phyloP scores from a whole-genome alignment of 2,888 invertebrate species.

The Cephus sareptanus region DNA sequence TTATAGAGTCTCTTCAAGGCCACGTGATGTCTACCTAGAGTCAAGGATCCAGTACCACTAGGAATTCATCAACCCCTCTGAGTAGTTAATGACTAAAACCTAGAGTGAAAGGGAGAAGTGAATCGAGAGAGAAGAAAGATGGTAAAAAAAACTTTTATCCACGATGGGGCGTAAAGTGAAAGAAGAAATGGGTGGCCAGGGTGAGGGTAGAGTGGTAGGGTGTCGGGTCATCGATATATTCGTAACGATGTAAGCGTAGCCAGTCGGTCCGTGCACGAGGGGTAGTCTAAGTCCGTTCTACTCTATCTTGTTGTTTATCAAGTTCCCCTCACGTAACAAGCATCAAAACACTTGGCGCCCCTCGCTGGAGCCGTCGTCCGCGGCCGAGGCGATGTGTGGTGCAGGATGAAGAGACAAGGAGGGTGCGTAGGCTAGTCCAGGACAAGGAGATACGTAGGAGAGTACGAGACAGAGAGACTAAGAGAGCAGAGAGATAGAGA shows the following conservation, averaged over 20 bases:
- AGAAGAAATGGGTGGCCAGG: background rate
- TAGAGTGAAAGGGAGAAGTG: background rate
- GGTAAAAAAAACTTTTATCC: background rate
- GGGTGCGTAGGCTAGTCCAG: background rate
- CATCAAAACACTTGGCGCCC: slow-evolving; percentile 60
- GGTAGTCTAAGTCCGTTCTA: slow-evolving; percentile 1
- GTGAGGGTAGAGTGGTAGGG: slow-evolving; percentile 1
- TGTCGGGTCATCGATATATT: slow-evolving; percentile 38
- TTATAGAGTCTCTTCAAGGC: background rate
- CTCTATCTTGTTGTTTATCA: slow-evolving; percentile 50
- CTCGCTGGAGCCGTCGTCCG: slow-evolving; percentile 35
- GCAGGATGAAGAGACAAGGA: slow-evolving; percentile 9
- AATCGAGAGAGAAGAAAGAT: background rate
- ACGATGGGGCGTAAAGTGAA: background rate
- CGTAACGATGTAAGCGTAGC: slow-evolving; percentile 40
- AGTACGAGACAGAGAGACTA: background rate
- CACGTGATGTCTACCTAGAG: background rate
- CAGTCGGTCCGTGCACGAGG: slow-evolving; percentile 33
- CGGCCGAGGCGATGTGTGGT: slow-evolving; percentile 10
- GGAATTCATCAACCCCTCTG: background rate
- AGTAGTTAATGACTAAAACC: background rate
- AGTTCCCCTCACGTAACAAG: slow-evolving; percentile 50
- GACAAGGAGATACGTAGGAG: background rate
- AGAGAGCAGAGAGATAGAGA: too few species aligned
- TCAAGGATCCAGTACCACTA: background rate